phyloP scores from a whole-genome alignment of 1,140 invertebrate genomes.

The Telenomus remus region DNA sequence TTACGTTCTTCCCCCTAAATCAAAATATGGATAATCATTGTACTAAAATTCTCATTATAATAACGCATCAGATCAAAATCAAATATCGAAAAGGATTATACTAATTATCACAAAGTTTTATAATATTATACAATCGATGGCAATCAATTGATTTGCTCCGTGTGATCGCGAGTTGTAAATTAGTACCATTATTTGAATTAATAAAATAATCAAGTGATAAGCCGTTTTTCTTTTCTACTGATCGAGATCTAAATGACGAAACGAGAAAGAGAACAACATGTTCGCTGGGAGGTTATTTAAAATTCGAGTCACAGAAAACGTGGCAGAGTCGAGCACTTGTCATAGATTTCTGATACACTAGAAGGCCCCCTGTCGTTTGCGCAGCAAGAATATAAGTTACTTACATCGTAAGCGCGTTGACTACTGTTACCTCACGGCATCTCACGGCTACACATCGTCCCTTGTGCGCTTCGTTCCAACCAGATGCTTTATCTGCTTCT shows the following conservation, averaged over 20 bases:
- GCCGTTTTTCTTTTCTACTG: not conserved
- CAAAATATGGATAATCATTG: too few relatives aligned
- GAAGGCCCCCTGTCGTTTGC: conserved; percentile 64
- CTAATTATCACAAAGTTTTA: conserved; percentile 18
- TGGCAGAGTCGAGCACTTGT: conserved; percentile 19
- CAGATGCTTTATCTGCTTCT: conserved; percentile 31
- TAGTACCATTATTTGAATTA: conserved; percentile 42
- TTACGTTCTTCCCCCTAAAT: too few relatives aligned
- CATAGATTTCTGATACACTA: conserved; percentile 64
- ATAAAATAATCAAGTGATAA: conserved; percentile 36
- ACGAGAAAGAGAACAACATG: not conserved
- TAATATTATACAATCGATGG: conserved; percentile 40
- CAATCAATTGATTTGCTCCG: conserved; percentile 46
- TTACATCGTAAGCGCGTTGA: conserved; percentile 55
- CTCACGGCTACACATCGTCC: conserved; percentile 32
- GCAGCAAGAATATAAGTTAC: conserved; percentile 56
- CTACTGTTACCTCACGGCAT: conserved; percentile 49
- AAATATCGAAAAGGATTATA: conserved; percentile 6
- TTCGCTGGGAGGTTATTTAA: conserved; percentile 16
- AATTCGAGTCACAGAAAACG: conserved; percentile 51
- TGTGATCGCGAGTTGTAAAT: conserved; percentile 44
- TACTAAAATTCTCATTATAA: too few relatives aligned
- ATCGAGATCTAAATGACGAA: not conserved
- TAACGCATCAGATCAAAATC: conserved; percentile 3
- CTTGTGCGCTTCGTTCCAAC: conserved; percentile 12